Percentiles rank a stretch among this genome's conserved stretches.
Conservation (phyloP, 1,140 invertebrate genomes). For the Lordiphosa mommai region DNA sequence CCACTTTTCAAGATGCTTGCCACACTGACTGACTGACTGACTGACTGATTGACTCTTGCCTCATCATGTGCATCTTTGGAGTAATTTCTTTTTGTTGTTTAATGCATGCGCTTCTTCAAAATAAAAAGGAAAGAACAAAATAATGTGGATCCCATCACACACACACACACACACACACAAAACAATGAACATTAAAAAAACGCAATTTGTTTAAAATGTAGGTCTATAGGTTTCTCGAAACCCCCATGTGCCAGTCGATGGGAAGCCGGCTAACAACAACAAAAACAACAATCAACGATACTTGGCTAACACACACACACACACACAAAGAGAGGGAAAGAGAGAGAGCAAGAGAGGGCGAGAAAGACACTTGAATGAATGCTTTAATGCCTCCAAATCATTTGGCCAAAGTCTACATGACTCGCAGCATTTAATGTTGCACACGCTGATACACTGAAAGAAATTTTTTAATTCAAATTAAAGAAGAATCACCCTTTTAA, state of each 20-base stretch:
- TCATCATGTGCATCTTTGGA: conserved; percentile 31
- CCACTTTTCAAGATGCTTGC: conserved; percentile 3
- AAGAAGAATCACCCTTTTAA: too few species aligned
- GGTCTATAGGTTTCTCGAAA: conserved; percentile 78
- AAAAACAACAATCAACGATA: conserved; percentile 36
- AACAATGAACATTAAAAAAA: conserved; percentile 27
- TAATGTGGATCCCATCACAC: conserved; percentile 62
- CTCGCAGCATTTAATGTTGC: conserved; percentile 32
- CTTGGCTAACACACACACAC: conserved; percentile 30
- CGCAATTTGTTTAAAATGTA: conserved; percentile 79
- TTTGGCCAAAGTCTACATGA: conserved; percentile 46
- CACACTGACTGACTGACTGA: conserved; percentile 43
- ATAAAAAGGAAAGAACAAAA: conserved; percentile 33
- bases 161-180: conserved; percentile 1
- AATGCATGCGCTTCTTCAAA: conserved; percentile 55
- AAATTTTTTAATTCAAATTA: conserved; percentile 13
- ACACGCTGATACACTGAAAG: conserved; percentile 51
- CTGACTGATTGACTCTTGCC: conserved; percentile 32
- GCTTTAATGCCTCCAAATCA: too few species aligned
- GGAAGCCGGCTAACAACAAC: conserved; percentile 34
- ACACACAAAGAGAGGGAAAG: background rate
- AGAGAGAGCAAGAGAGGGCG: background rate
- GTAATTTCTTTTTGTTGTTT: conserved; percentile 49
- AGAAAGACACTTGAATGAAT: conserved; percentile 10
- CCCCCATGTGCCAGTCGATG: conserved; percentile 53